Conservation (phyloP, 2,888 invertebrate genomes). For the Apodemia duryi region DNA sequence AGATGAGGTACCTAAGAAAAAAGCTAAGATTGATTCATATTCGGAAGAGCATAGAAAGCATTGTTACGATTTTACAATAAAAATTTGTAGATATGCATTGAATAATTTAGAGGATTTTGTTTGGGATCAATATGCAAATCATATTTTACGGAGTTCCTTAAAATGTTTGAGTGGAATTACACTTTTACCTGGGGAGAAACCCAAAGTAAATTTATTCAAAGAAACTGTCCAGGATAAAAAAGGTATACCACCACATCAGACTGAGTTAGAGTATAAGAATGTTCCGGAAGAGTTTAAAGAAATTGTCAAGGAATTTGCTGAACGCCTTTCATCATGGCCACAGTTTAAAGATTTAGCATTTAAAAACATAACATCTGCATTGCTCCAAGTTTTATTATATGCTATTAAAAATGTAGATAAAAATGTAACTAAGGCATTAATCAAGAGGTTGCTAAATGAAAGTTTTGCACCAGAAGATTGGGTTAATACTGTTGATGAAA, state of each 20-base stretch:
- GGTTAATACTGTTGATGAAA: slow-evolving; percentile 40
- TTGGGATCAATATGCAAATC: slow-evolving; percentile 87
- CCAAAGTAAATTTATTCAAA: slow-evolving; percentile 59
- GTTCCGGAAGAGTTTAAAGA: slow-evolving; percentile 81
- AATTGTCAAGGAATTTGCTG: slow-evolving; percentile 82
- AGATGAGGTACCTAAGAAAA: slow-evolving; percentile 47
- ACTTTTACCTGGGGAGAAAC: slow-evolving; percentile 66
- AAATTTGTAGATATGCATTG: slow-evolving; percentile 85
- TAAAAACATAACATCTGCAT: slow-evolving; percentile 84
- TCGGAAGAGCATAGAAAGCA: slow-evolving; percentile 66
- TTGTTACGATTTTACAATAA: slow-evolving; percentile 83
- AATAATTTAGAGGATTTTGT: slow-evolving; percentile 93
- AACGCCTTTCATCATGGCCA: slow-evolving; percentile 84
- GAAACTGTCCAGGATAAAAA: slow-evolving; percentile 45
- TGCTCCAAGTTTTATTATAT: slow-evolving; percentile 83
- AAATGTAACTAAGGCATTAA: slow-evolving; percentile 67
- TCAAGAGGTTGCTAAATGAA: slow-evolving; percentile 82
- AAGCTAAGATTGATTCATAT: slow-evolving; percentile 51
- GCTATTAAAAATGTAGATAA: slow-evolving; percentile 81
- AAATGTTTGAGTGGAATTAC: slow-evolving; percentile 84
- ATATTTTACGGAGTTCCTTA: slow-evolving; percentile 86
- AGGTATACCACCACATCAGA: slow-evolving; percentile 58
- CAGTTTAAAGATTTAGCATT: slow-evolving; percentile 87
- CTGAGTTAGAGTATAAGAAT: slow-evolving; percentile 61
- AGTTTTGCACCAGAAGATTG: slow-evolving; percentile 77